These are phyloP conservation scores for Theretra japonica DNA, from an alignment of 2,888 invertebrate genomes.

Conservation along the genomic window DNA sequence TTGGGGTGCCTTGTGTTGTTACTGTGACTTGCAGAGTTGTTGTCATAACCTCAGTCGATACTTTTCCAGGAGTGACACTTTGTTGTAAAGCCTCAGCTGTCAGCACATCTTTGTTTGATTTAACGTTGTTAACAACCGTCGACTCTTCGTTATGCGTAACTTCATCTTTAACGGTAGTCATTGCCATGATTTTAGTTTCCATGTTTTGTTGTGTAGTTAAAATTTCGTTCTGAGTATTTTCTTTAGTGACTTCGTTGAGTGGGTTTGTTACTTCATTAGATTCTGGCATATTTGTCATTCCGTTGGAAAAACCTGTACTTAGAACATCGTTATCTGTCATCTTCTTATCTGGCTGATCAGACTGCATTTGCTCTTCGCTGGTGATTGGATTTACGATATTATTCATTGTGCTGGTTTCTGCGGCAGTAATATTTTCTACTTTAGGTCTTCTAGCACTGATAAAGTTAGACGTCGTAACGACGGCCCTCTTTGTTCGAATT, in stretches of 20 bases:
- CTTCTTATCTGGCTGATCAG: conserved; percentile 22
- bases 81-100: conserved; percentile 69
- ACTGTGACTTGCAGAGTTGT: conserved; percentile 40
- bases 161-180: neutral
- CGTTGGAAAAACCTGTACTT: neutral
- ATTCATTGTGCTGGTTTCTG: conserved; percentile 11
- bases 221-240: neutral
- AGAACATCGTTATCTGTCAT: conserved; percentile 34
- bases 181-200: neutral
- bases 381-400: conserved; percentile 6
- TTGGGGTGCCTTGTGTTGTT: conserved; percentile 29
- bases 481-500: conserved; percentile 46
- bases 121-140: conserved; percentile 30
- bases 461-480: conserved; percentile 41
- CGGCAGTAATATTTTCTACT: conserved; percentile 37
- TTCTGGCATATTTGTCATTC: neutral
- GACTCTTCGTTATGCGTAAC: neutral
- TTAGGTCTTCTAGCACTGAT: conserved; percentile 38
- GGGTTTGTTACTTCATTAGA: neutral
- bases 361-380: conserved; percentile 1
- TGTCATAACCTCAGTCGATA: conserved; percentile 49
- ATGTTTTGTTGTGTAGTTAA: neutral
- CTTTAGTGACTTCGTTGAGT: neutral
- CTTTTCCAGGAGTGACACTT: conserved; percentile 55
- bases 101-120: conserved; percentile 55